Evolutionary conservation across 2,888 invertebrate species (phyloP).

Genomic region (Drosophila neotestacea): DNA sequence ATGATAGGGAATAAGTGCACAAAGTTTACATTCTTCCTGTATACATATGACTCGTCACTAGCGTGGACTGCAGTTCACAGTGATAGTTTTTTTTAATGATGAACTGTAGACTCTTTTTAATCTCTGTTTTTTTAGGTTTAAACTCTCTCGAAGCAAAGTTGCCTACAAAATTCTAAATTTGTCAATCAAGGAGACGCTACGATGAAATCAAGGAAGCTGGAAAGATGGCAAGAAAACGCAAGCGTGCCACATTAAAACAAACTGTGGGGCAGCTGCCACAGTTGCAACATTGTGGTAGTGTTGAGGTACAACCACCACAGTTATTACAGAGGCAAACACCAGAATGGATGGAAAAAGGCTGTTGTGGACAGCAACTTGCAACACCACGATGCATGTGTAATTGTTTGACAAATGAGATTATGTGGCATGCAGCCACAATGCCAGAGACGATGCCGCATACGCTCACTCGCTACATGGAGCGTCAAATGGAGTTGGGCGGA

Average conservation of each 20-base stretch:
- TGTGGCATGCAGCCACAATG: background rate
- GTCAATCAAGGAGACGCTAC: background rate
- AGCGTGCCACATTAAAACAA: background rate
- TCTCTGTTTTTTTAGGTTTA: background rate
- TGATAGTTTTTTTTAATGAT: no score
- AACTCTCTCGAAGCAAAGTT: background rate
- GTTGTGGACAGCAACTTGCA: background rate
- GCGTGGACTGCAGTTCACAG: no score
- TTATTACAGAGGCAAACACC: no score
- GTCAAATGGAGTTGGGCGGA: conserved; percentile 12
- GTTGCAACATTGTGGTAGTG: background rate
- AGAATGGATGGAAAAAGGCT: background rate
- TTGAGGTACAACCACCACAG: background rate
- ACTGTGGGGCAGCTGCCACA: background rate
- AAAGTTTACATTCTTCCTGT: no score
- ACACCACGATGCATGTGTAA: background rate
- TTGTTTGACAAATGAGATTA: background rate
- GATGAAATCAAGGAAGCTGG: conserved; percentile 2
- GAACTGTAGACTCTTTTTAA: no score
- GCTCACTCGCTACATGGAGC: conserved; percentile 12
- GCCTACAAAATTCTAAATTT: conserved; percentile 10
- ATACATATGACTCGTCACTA: no score
- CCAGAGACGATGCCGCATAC: no score
- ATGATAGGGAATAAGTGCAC: no score
- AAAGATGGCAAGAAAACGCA: background rate